Evolutionary conservation across 2,797 vertebrate species (phyloP), one percentile per base, ranked within the genome.

Genomic region (Dendrocincla fuliginosa): DNA sequence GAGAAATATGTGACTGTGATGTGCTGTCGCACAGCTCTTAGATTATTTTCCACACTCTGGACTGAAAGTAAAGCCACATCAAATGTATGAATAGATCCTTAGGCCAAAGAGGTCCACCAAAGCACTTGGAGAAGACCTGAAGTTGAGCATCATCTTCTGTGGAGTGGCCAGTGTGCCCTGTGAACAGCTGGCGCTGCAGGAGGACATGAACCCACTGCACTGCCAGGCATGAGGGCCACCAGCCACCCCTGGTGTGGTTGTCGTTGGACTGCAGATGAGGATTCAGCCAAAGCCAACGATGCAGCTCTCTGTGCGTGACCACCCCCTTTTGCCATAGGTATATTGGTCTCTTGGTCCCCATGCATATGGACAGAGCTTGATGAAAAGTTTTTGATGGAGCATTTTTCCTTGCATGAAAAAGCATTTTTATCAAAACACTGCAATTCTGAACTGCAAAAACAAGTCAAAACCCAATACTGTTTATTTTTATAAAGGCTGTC

Each of bases 401-500:
- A 3, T 19, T 56, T 85, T 94, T 90, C 50, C 15, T 64, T 37
- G 33, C 23, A 13, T 44, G 10, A 57, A 74, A 44, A 30, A 19
- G 0, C 11, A n/a, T 8, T 75, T 75, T 24, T 75, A 17, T 81
- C 33, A 10, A 75, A 94, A 61, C 28, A 23, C 9, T 56, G 30
- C 13, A 57, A 42, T 90, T 90, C 19, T 56, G 39, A 95, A 52
- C 24, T 39, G n/a, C 33, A 81, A 87, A 93, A 91, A 22, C 19
- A 60, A 60, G 53, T 64, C 13, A 74, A 80, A 82, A 0, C 17
- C 13, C 6, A 2, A 37, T 5, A 15, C 9, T 57, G 25, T 46
- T 89, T 89, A 85, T 84, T 91, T 80, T 83, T 32, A 35, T 27
- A 65, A 75, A 55, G 16, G 17, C 55, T 64, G 47, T 37, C 68